Evolutionary conservation across 2,113 vertebrate genomes (phyloP), one percentile per base, ranked within the genome.

Genomic region (Tachysurus fulvidraco): DNA sequence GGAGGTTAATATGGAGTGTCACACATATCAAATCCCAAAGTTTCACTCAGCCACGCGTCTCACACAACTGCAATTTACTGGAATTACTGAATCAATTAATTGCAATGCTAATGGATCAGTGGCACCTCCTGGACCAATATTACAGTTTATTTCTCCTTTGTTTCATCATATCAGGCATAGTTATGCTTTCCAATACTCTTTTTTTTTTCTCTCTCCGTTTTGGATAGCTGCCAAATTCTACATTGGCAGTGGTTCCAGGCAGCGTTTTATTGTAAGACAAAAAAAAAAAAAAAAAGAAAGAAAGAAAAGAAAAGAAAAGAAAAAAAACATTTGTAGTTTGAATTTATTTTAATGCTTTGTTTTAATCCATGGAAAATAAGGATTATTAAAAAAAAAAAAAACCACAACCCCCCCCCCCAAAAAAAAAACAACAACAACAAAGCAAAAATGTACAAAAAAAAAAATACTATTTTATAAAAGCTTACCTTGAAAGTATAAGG

Each of bases 31-130:
- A 86, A 78, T n/a, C 85, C 46, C 83, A 30, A 59, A 85, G 59
- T 86, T 84, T 85, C 59, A 73, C 79, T 86, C 64, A 10, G 59
- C 69, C 88, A 50, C 36, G 25, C 60, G 65, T 55, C 84, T 81
- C 81, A 84, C 81, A 54, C 59, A 50, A 44, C 84, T 88, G 87
- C 80, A 87, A 84, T 88, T 90, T 84, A 86, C 23, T 23, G 74
- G 85, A 88, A 86, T 90, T 86, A 90, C 87, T 84, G 76, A 88
- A 86, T 88, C 89, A 86, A 90, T 90, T 88, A 90, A 90, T 90
- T 88, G 82, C n/a, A 81, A 86, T 86, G 89, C 78, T 87, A 88
- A 83, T 83, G 67, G 85, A 86, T 73, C 65, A 74, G 84, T 41
- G 76, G 76, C 85, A 86, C 85, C 85, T 86, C 87, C n/a, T 84